Base-by-base conservation (phyloP, 1,140 invertebrate genomes). In the Heliconius congener region DNA sequence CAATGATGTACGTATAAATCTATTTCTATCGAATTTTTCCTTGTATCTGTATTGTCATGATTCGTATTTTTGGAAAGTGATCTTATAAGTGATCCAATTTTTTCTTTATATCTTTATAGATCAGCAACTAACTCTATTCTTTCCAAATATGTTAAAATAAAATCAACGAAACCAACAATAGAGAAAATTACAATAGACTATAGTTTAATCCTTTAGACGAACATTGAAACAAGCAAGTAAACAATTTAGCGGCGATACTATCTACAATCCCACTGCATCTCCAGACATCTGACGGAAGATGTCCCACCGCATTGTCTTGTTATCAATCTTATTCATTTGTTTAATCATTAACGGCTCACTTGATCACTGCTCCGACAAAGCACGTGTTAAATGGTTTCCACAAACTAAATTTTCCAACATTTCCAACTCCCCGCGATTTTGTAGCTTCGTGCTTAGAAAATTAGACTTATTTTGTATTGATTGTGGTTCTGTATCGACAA, bases 361-460 rank as follows among this genome's bases (percentile, higher is more conserved):
- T 70, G 74, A 78, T 71, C 72, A 79, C 71, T 76, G 74, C 66
- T 73, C 73, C 71, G 72, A 79, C 70, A 72, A 79, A 75, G 74
- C 73, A 79, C 78, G 71, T 78, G 76, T 79, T 75, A 74, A 79
- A 79, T 79, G 73, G 46, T 75, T 76, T 34, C 74, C 66, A 42
- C 57, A 76, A 76, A 52, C 74, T 52, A 57, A 52, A 75, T 70
- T 74, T 79, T 39, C 46, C 30, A 9, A 23, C 52, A 23, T 66
- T 66, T 9, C 19, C 19, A n/a, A 27, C 55, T 16, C 2, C 60
- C 30, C 30, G 11, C 60, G 23, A 30, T 66, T 66, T 66, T 5
- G 13, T 1, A 11, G n/a, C 27, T 30, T 66, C 8, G 0, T 30
- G 11, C 27, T 27, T 16, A 27, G 11, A 30, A 30, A 30, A 30